Base-by-base conservation (phyloP, 2,888 invertebrate species). In the Osedax fenrisi region DNA sequence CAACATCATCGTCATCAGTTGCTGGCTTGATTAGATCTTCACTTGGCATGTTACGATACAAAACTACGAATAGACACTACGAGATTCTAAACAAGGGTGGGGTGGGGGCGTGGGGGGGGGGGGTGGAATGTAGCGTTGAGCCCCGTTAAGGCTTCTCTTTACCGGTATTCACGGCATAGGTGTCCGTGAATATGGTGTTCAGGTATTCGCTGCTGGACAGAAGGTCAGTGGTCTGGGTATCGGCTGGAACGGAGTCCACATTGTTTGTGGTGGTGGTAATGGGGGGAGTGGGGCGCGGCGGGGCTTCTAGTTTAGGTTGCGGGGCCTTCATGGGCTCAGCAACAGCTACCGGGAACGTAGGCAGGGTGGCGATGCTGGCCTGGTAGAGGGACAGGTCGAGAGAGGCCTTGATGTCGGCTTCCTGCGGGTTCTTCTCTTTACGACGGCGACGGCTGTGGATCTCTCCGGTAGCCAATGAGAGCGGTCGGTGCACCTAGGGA, bases 401-500 rank as follows among this genome's bases (percentile, higher is more conserved):
- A 5, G 41, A 41, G 10, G 17, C 17, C 41, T 10, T 17, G 41
- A 41, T 41, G 17, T 41, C 41, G 41, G 5, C 10, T 41, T 10
- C 10, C 41, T 5, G 10, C 41, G 41, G 17, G 5, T 10, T 41
- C 41, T 41, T 41, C 10, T 41, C 41, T 17, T 41, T 41, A 10
- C 41, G 41, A 41, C 76, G 72, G 13, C 76, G 71, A n/a, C 76
- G 41, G 27, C 75, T 75, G 75, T 76, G 75, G 22, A 76, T 76
- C 64, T 75, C 70, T 3, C 74, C 23, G 64, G 75, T 76, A 23
- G 69, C 76, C 75, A 76, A 71, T 2, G 68, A 27, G 61, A 75
- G 69, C 17, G 75, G 75, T n/a, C 75, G 73, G 27, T 75, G 73
- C 26, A 75, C 75, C 75, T 75, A 27, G 23, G 64, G n/a, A n/a